Base-by-base conservation (phyloP, 2,113 vertebrate species). In the Poeciliopsis occidentalis region DNA sequence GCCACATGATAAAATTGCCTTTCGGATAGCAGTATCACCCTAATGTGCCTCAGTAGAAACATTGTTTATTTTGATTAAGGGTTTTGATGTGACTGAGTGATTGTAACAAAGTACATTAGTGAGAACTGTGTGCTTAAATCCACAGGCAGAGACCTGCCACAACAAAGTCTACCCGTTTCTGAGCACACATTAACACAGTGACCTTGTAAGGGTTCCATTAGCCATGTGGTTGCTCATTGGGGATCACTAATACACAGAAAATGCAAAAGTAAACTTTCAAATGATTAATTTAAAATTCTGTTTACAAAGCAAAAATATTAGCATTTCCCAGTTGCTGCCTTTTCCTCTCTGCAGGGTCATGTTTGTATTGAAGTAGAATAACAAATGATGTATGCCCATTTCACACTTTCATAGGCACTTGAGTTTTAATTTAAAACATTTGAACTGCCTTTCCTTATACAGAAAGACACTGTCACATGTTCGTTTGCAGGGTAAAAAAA, bases 241-340 rank as follows among this genome's bases (percentile, higher is more conserved):
- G 88, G 91, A 93, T 93, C 93, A 94, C 88, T 87, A 85, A 91
- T 82, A 88, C 66, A 82, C 90, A 92, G 77, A 75, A 68, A 84
- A 88, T 85, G 60, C 51, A 60, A 57, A 30, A 13, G 22, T 64
- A 63, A 69, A 11, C 39, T 63, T 31, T 64, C 27, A 73, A 62
- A 71, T 69, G 19, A 39, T 44, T 12, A 8, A 12, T 64, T 64
- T 39, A n/a, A n/a, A 57, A 41, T 47, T 73, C 10, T 54, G 26
- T 32, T 63, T 63, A 29, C 13, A 12, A 63, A 71, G 3, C 17
- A 32, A 15, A 51, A 11, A 31, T 4, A 31, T 3, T 12, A 24
- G 27, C 29, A 12, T 30, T 10, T 29, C 8, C 3, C 24, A 19
- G 12, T 51, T 17, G 30, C 17, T 54, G 6, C 17, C 11, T 24